Evolutionary conservation across 2,113 vertebrate genomes (phyloP).

Genomic region (Nibea coibor): DNA sequence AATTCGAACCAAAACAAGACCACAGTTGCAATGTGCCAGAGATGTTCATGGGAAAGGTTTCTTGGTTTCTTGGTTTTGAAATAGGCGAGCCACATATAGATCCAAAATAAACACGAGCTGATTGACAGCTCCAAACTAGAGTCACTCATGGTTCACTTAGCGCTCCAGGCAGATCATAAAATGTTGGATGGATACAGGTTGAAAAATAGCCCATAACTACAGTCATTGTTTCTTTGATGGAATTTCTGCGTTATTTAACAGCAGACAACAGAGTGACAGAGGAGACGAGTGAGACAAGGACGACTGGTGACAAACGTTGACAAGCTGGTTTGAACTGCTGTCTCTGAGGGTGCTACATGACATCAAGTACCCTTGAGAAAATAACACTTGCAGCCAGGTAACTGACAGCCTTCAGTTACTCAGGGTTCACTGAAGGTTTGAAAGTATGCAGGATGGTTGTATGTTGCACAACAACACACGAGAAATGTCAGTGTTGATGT

Average conservation of each 20-base stretch:
- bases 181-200: conserved; percentile 3
- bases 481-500: not conserved
- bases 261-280: not conserved
- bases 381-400: not conserved
- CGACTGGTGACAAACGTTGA: conserved; percentile 13
- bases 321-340: not conserved
- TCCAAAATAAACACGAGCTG: not conserved
- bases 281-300: not conserved
- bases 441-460: not conserved
- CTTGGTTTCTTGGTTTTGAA: not conserved
- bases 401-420: not conserved
- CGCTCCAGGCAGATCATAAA: not conserved
- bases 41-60: not conserved
- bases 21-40: too few relatives aligned
- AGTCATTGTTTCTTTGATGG: conserved; percentile 9
- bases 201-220: conserved; percentile 20
- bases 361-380: conserved; percentile 7
- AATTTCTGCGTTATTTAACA: conserved; percentile 27
- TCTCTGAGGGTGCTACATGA: not conserved
- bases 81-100: not conserved
- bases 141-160: conserved; percentile 11
- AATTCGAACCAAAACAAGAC: too few relatives aligned
- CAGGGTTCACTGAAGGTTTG: not conserved
- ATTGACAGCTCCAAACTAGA: conserved; percentile 37
- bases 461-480: not conserved